Evolutionary conservation across 1,140 invertebrate species (phyloP), one percentile per base, ranked within the genome.

Genomic region (Meteorus sp.): DNA sequence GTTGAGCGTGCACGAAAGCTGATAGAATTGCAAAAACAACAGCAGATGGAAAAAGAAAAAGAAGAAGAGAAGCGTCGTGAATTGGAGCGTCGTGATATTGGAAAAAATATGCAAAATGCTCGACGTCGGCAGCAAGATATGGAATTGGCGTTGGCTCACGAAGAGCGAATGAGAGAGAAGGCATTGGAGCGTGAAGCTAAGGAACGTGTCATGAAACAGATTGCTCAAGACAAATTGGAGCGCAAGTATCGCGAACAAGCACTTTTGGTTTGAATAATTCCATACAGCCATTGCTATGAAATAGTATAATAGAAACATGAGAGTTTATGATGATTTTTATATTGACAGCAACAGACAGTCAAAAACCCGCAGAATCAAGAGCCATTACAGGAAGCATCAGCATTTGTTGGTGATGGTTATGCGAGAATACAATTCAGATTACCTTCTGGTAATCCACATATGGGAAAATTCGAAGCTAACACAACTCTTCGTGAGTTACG

Each of bases 351-450:
- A 56, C 59, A 44, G 66, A 47, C 35, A 51, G 13, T 23, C 23
- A 58, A 69, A 59, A 52, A 59, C 35, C 65, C 56, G 17, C 55
- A 63, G 44, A 60, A 68, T 19, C 52, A 63, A 56, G 47, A 45
- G 11, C n/a, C n/a, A n/a, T n/a, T 20, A 39, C 9, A 58, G 51
- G 51, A 59, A 41, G 11, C 65, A 66, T 7, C 66, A 72, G 73
- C 63, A n/a, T 5, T 29, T 11, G 58, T 69, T 75, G 63, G 67
- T 17, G 59, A 66, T n/a, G 60, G 67, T 35, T 71, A 75, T 25
- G 73, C 91, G 0, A 83, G 90, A 51, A 84, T 96, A 39, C 92
- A 95, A 78, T 94, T 96, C 69, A 86, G 90, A 65, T 67, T 94
- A 45, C 89, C 92, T 0, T 88, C 91, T 73, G 93, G 93, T 8